Evolutionary conservation across 2,888 invertebrate species (phyloP).

Genomic region (Stenodema calcarata): DNA sequence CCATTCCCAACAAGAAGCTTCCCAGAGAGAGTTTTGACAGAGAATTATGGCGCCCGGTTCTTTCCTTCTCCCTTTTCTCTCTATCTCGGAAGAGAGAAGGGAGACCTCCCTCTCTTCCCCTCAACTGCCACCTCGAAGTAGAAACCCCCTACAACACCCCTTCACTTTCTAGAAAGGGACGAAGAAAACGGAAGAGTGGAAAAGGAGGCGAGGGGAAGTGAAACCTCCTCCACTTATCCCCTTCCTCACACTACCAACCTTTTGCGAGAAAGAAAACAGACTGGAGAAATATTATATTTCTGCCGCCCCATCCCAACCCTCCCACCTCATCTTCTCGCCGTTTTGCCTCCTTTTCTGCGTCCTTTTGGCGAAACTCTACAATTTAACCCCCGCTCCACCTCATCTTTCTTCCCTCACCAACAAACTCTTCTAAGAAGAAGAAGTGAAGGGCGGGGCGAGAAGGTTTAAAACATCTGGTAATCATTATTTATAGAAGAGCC

Average conservation of each 20-base stretch:
- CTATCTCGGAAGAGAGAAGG: not conserved
- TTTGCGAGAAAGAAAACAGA: conserved; percentile 32
- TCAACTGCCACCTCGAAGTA: not conserved
- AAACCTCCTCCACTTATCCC: not conserved
- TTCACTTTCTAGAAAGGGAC: not conserved
- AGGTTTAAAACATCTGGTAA: conserved; percentile 48
- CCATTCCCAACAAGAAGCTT: not conserved
- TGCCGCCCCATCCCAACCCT: not conserved
- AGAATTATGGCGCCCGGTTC: conserved; percentile 48
- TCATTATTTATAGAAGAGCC: conserved; percentile 49
- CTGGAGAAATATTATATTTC: conserved; percentile 44
- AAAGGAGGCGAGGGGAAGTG: not conserved
- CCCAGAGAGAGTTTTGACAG: conserved; percentile 46
- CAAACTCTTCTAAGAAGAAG: conserved; percentile 35
- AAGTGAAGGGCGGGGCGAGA: not conserved
- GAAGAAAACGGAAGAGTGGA: not conserved
- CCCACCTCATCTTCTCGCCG: not conserved
- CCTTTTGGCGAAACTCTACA: conserved; percentile 39
- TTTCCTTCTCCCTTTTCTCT: conserved; percentile 42
- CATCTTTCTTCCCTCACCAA: not conserved
- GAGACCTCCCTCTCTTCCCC: not conserved
- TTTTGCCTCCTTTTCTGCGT: conserved; percentile 3
- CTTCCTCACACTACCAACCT: not conserved
- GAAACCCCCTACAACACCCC: not conserved
- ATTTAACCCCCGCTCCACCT: conserved; percentile 24